Evolutionary conservation across 2,797 vertebrate genomes (phyloP), one percentile per base, ranked within the genome.

Genomic region (Sebastes matsubarae): DNA sequence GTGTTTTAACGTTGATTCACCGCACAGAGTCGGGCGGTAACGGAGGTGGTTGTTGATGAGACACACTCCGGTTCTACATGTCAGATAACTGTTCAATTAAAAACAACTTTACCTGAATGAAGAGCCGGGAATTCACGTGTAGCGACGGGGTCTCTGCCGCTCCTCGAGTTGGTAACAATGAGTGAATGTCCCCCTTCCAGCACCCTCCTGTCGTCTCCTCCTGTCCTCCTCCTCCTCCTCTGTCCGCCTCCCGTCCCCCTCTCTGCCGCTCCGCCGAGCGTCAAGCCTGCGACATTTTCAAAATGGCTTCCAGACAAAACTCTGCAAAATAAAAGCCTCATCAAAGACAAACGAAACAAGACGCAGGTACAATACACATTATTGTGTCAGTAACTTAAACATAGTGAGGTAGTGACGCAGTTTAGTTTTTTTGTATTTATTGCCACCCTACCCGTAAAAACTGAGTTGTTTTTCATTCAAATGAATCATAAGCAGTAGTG

Each of bases 111-210:
- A 94, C 94, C 93, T 90, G 81, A 59, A 34, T 3, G 73, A 24
- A 18, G 65, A 2, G 54, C 7, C 18, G 68, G 16, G 60, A 55
- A 75, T 90, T 88, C 89, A 91, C 86, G 84, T 82, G 90, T 8
- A 42, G 36, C 36, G 2, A 25, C 72, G 75, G 34, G 71, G 36
- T 91, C 86, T 84, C 63, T 75, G 72, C 64, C 74, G 77, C 68
- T 90, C 85, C 86, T 84, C 79, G 57, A 84, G 36, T 82, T 68
- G 66, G 74, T 90, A 94, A 94, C 94, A 95, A 95, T 94, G 93
- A 91, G 72, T 84, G 88, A 84, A 29, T 52, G 82, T 86, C 87
- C 77, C 85, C 72, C 75, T 9, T n/a, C 54, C 80, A 64, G 68
- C 69, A 12, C 30, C 71, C 69, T 69, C 67, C 74, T 59, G 68